Percentiles rank a stretch among this genome's conserved stretches.
Conservation (phyloP, 1,140 invertebrate species). For the Caenorhabditis briggsae region DNA sequence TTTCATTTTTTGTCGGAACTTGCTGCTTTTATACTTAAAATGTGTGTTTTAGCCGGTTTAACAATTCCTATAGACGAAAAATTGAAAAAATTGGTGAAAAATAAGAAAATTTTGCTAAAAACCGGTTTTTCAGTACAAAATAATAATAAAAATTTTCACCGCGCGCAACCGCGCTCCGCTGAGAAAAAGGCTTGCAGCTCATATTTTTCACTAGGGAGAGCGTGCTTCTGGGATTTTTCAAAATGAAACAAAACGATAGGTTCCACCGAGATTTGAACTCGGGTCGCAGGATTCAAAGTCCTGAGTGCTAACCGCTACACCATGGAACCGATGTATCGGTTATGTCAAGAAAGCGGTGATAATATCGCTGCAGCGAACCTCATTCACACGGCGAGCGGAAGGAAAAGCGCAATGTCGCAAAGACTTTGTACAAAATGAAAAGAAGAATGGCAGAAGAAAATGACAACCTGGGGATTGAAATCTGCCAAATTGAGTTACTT, state of each 20-base stretch:
- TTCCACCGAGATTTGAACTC: slow-evolving; percentile 74
- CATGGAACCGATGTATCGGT: neutral
- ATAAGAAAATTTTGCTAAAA: no score
- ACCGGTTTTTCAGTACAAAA: no score
- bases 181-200: no score
- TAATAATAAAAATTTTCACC: no score
- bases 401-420: slow-evolving; percentile 38
- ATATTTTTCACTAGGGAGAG: no score
- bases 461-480: slow-evolving; percentile 31
- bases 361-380: neutral
- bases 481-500: slow-evolving; percentile 53
- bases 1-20: no score
- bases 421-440: neutral
- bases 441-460: neutral
- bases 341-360: slow-evolving; percentile 2
- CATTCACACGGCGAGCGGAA: neutral
- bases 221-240: neutral
- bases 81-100: no score
- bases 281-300: slow-evolving; percentile 77
- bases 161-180: no score
- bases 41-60: no score
- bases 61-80: no score
- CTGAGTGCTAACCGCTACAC: slow-evolving; percentile 77
- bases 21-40: no score
- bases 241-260: slow-evolving; percentile 13